phyloP scores from a whole-genome alignment of 2,113 vertebrate species.

The Lepus americanus region DNA sequence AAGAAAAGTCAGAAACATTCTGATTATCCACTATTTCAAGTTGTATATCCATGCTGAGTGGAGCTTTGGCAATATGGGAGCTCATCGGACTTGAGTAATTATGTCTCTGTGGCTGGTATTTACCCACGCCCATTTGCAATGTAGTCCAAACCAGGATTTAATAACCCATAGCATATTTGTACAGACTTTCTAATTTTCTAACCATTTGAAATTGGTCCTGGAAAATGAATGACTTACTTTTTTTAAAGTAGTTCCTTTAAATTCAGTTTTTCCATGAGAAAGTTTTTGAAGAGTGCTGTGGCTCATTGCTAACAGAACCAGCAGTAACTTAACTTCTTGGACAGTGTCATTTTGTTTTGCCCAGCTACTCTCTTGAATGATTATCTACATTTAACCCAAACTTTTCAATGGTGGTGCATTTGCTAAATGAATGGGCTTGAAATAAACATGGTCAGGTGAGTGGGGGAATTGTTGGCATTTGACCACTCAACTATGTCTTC shows the following conservation, averaged over 20 bases:
- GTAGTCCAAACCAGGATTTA: constrained; percentile 69
- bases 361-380: background rate
- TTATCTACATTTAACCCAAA: constrained; percentile 50
- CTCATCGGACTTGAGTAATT: constrained; percentile 43
- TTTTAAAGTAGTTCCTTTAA: constrained; percentile 59
- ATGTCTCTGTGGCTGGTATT: constrained; percentile 68
- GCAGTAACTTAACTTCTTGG: background rate
- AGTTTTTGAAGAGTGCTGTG: background rate
- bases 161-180: constrained; percentile 76
- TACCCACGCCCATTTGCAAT: constrained; percentile 61
- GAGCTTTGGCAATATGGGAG: background rate
- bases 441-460: constrained; percentile 58
- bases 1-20: background rate
- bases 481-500: constrained; percentile 65
- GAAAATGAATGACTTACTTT: constrained; percentile 66
- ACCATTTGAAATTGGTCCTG: constrained; percentile 74
- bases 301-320: background rate
- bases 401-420: constrained; percentile 60
- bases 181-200: constrained; percentile 78
- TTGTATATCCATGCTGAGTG: background rate
- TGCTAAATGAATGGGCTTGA: constrained; percentile 58
- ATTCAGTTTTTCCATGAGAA: background rate
- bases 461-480: constrained; percentile 63
- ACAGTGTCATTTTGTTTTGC: background rate
- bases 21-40: background rate